Percentiles rank a stretch among this genome's conserved stretches.
phyloP scores from a whole-genome alignment of 1,140 invertebrate genomes.

The Parapsyche elsis region DNA sequence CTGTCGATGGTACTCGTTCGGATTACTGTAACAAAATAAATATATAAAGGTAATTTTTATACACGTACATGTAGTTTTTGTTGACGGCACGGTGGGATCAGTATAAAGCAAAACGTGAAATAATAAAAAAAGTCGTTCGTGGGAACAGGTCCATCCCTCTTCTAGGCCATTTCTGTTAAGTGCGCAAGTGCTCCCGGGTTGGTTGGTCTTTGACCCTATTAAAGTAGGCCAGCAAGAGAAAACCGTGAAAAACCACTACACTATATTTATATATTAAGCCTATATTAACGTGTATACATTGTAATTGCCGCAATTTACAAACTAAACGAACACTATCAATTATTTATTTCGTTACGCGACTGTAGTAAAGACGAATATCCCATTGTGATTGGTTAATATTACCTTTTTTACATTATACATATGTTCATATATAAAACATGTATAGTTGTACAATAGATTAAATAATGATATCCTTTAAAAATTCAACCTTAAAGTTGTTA shows the following conservation, averaged over 20 bases:
- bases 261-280: conserved; percentile 13
- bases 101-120: conserved; percentile 29
- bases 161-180: conserved; percentile 30
- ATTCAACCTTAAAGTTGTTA: too few relatives aligned
- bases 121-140: conserved; percentile 36
- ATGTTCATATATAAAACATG: too few relatives aligned
- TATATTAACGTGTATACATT: background rate
- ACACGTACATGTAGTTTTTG: background rate
- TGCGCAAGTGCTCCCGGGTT: conserved; percentile 34
- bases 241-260: conserved; percentile 10
- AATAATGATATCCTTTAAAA: too few relatives aligned
- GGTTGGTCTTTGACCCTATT: conserved; percentile 39
- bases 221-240: conserved; percentile 34
- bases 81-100: background rate
- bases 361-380: too few relatives aligned
- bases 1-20: conserved; percentile 84
- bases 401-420: too few relatives aligned
- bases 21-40: conserved; percentile 74
- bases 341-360: background rate
- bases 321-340: too few relatives aligned
- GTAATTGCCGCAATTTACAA: background rate
- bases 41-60: background rate
- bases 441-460: too few relatives aligned
- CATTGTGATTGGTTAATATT: too few relatives aligned
- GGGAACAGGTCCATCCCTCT: conserved; percentile 27